phyloP scores from a whole-genome alignment of 2,797 vertebrate genomes.

The Steatocranus sp. region DNA sequence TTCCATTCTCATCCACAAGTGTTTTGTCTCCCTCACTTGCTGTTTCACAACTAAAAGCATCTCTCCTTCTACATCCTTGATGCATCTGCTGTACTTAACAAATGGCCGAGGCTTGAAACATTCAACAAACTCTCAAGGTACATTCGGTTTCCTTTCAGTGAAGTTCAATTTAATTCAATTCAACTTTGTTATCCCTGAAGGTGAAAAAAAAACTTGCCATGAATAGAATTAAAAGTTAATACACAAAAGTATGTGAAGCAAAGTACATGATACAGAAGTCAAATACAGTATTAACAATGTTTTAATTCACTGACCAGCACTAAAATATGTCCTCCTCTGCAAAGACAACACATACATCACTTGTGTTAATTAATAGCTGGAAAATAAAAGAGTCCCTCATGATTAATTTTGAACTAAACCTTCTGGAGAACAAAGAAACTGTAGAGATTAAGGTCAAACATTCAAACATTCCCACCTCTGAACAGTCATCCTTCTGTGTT shows the following conservation, averaged over 20 bases:
- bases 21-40: slow-evolving; percentile 64
- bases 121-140: slow-evolving; percentile 36
- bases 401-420: neutral
- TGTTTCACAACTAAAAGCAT: slow-evolving; percentile 62
- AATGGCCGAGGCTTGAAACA: slow-evolving; percentile 21
- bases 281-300: neutral
- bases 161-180: slow-evolving; percentile 2
- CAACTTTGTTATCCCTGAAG: slow-evolving; percentile 15
- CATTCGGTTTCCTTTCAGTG: slow-evolving; percentile 21
- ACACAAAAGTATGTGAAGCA: slow-evolving; percentile 6
- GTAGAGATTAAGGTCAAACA: neutral
- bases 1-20: slow-evolving; percentile 72
- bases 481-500: neutral
- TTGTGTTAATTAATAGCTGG: neutral
- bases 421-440: neutral
- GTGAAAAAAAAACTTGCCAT: neutral
- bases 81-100: slow-evolving; percentile 32
- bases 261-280: neutral
- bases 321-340: neutral
- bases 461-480: neutral
- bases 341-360: neutral
- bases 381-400: neutral
- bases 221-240: neutral
- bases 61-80: slow-evolving; percentile 42
- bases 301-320: neutral